These are phyloP conservation scores for Nymphalis io DNA, from an alignment of 1,140 invertebrate species.

Conservation along the genomic window DNA sequence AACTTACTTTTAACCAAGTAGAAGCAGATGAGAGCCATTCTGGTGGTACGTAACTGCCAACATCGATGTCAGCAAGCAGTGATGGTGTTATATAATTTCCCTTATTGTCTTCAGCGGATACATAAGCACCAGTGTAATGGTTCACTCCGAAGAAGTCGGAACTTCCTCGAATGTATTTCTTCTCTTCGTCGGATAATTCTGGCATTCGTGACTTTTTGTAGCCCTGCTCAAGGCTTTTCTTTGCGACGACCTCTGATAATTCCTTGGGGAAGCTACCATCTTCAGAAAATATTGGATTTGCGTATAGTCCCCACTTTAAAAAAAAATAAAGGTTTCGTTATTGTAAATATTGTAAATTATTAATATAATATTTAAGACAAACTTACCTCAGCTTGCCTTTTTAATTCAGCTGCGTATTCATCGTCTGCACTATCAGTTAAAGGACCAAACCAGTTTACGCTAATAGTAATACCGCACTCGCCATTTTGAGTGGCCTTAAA, in stretches of 20 bases:
- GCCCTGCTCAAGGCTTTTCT: slow-evolving; percentile 6
- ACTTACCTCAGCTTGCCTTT: slow-evolving; percentile 49
- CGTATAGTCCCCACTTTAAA: slow-evolving; percentile 2
- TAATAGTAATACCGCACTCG: slow-evolving; percentile 81
- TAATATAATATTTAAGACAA: background rate
- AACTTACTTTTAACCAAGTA: slow-evolving; percentile 1
- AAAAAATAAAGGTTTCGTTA: background rate
- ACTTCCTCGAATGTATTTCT: slow-evolving; percentile 3
- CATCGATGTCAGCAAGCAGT: background rate
- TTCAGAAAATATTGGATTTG: background rate
- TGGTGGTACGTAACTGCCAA: background rate
- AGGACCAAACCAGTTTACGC: slow-evolving; percentile 80
- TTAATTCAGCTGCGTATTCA: slow-evolving; percentile 75
- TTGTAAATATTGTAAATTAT: background rate
- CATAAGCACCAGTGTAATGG: background rate
- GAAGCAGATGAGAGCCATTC: background rate
- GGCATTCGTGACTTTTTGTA: background rate
- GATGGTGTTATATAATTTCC: background rate
- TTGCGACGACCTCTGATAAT: background rate
- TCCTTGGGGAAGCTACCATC: background rate
- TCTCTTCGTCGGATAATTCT: slow-evolving; percentile 6
- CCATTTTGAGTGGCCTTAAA: slow-evolving; percentile 63
- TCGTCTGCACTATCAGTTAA: slow-evolving; percentile 72
- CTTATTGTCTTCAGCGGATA: slow-evolving; percentile 6
- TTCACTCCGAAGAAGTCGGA: slow-evolving; percentile 4